Percentiles rank a stretch among this genome's conserved stretches.
phyloP scores from a whole-genome alignment of 1,140 invertebrate species.

The Cotesia chilonis region DNA sequence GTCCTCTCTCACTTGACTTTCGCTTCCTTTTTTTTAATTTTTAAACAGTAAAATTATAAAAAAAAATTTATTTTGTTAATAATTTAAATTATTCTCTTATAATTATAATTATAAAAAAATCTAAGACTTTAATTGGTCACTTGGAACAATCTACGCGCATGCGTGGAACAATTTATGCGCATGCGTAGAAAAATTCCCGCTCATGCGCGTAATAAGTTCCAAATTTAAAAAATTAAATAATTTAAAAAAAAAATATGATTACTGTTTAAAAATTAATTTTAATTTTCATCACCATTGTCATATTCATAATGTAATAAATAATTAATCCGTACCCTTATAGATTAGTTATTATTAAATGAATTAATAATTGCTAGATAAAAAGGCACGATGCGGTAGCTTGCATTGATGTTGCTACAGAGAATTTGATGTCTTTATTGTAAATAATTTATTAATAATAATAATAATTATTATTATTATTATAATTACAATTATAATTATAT shows the following conservation, averaged over 20 bases:
- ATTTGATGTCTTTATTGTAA: conserved; percentile 18
- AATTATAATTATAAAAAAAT: no score
- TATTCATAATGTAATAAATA: neutral
- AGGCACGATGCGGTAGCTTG: conserved; percentile 54
- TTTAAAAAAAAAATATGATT: no score
- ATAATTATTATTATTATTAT: conserved; percentile 2
- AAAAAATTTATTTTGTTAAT: no score
- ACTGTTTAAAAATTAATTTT: no score
- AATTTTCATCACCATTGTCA: no score
- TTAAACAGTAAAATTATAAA: neutral
- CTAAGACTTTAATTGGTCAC: no score
- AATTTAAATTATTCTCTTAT: no score
- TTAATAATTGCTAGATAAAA: neutral
- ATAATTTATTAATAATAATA: conserved; percentile 25
- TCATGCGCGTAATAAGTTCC: no score
- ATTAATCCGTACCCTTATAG: conserved; percentile 7
- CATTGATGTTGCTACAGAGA: conserved; percentile 64
- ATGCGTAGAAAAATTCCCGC: no score
- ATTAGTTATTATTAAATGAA: neutral
- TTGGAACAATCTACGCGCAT: no score
- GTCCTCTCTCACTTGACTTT: conserved; percentile 39
- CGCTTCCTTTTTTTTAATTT: conserved; percentile 4
- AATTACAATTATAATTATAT: neutral
- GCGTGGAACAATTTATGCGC: no score
- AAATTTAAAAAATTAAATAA: no score